Evolutionary conservation across 2,797 vertebrate species (phyloP).

Genomic region (Allobates femoralis): DNA sequence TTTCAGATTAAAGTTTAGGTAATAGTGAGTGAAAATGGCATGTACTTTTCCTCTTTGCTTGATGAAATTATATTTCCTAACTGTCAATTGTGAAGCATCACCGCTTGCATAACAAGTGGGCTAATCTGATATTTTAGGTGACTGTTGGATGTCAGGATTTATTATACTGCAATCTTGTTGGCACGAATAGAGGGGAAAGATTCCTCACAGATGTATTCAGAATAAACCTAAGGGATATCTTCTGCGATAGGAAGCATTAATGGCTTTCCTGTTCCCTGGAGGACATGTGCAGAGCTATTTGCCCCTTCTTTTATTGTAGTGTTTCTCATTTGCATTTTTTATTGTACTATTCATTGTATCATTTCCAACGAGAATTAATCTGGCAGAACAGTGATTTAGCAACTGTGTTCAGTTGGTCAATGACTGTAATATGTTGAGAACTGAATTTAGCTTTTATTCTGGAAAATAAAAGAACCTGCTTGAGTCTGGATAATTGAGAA

Average conservation of each 20-base stretch:
- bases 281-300: constrained; percentile 54
- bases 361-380: constrained; percentile 54
- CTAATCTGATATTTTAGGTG: constrained; percentile 70
- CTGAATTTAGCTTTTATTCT: constrained; percentile 32
- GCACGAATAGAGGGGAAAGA: constrained; percentile 66
- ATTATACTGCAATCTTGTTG: constrained; percentile 67
- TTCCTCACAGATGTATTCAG: constrained; percentile 64
- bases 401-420: constrained; percentile 48
- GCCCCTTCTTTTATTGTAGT: constrained; percentile 65
- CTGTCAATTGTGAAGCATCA: constrained; percentile 65
- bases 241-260: constrained; percentile 67
- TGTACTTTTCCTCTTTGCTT: constrained; percentile 65
- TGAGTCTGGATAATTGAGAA: constrained; percentile 36
- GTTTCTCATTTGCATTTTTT: constrained; percentile 59
- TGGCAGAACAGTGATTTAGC: constrained; percentile 55
- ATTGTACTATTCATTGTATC: constrained; percentile 51
- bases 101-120: constrained; percentile 70
- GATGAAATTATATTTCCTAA: constrained; percentile 62
- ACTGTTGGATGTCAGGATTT: constrained; percentile 67
- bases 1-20: constrained; percentile 69
- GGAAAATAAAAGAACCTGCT: constrained; percentile 29
- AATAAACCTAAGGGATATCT: constrained; percentile 67
- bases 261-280: constrained; percentile 68
- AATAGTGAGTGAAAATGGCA: constrained; percentile 68
- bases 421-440: constrained; percentile 45